These are phyloP conservation scores for Trachythela sp. DNA, from an alignment of 64 coral and sea anemone genomes.

Conservation along the genomic window DNA sequence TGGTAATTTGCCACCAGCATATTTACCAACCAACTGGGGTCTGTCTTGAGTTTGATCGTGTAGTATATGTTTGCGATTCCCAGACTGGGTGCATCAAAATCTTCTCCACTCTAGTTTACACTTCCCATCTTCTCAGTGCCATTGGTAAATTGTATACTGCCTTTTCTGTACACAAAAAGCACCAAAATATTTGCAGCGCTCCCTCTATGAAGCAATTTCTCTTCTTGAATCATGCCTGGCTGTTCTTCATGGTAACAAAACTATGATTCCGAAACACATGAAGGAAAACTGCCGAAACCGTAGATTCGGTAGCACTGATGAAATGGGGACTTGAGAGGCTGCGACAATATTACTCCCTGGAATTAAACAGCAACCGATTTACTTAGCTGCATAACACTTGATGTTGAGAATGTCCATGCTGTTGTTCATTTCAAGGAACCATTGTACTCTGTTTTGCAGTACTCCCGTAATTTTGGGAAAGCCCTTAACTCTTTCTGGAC, in stretches of 20 bases:
- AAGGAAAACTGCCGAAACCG: slow-evolving; percentile 14
- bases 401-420: slow-evolving; percentile 29
- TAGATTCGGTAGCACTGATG: not conserved
- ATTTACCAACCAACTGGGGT: slow-evolving; percentile 39
- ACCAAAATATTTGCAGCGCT: not conserved
- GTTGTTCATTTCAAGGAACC: slow-evolving; percentile 22
- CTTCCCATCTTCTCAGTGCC: not conserved
- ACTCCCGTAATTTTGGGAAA: slow-evolving; percentile 49
- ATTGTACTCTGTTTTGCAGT: slow-evolving; percentile 21
- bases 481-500: no score
- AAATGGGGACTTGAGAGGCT: slow-evolving; percentile 28
- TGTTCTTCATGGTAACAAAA: slow-evolving; percentile 46
- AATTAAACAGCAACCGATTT: slow-evolving; percentile 7
- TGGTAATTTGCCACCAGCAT: no score
- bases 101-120: not conserved
- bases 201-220: not conserved
- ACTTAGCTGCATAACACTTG: slow-evolving; percentile 35
- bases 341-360: not conserved
- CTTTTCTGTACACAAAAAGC: slow-evolving; percentile 29
- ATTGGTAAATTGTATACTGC: slow-evolving; percentile 17
- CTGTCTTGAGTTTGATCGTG: not conserved
- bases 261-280: slow-evolving; percentile 25
- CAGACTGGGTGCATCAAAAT: slow-evolving; percentile 1
- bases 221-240: slow-evolving; percentile 39
- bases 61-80: slow-evolving; percentile 47